Percentiles rank a stretch among this genome's conserved stretches.
Evolutionary conservation across 2,888 invertebrate species (phyloP).

Genomic region (Drosophila mulleri): DNA sequence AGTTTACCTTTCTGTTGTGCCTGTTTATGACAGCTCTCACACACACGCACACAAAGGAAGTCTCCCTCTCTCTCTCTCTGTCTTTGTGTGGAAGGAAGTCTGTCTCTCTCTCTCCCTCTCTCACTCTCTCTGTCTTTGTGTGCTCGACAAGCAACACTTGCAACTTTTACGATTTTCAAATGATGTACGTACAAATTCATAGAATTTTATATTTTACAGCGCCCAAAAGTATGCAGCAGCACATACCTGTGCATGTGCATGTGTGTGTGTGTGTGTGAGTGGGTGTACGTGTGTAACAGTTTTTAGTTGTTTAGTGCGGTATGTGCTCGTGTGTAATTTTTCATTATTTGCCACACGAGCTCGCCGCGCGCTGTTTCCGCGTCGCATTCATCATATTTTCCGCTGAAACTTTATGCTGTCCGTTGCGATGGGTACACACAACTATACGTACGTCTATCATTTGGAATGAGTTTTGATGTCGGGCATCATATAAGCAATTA

Average conservation of each 20-base stretch:
- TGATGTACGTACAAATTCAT: slow-evolving; percentile 83
- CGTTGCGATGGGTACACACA: slow-evolving; percentile 45
- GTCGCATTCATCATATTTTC: slow-evolving; percentile 66
- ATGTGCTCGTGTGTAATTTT: slow-evolving; percentile 53
- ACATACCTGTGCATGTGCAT: slow-evolving; percentile 7
- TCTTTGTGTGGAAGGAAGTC: background rate
- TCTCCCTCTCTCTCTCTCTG: background rate
- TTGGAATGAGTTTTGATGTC: background rate
- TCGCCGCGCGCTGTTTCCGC: slow-evolving; percentile 49
- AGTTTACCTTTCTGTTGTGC: slow-evolving; percentile 60
- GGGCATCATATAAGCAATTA: slow-evolving; percentile 45
- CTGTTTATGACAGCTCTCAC: slow-evolving; percentile 70
- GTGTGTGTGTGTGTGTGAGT: slow-evolving; percentile 16
- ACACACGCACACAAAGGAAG: slow-evolving; percentile 11
- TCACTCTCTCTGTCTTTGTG: slow-evolving; percentile 11
- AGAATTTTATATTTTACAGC: slow-evolving; percentile 83
- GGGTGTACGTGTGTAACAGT: slow-evolving; percentile 33
- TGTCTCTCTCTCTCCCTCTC: background rate
- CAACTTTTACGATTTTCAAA: slow-evolving; percentile 83
- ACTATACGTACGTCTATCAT: background rate
- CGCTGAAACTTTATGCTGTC: slow-evolving; percentile 37
- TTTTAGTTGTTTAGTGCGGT: slow-evolving; percentile 66
- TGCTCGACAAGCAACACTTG: slow-evolving; percentile 64
- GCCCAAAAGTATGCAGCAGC: slow-evolving; percentile 72
- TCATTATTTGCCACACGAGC: slow-evolving; percentile 70